Evolutionary conservation across 2,888 invertebrate genomes (phyloP).

Genomic region (Miltochrista miniata): DNA sequence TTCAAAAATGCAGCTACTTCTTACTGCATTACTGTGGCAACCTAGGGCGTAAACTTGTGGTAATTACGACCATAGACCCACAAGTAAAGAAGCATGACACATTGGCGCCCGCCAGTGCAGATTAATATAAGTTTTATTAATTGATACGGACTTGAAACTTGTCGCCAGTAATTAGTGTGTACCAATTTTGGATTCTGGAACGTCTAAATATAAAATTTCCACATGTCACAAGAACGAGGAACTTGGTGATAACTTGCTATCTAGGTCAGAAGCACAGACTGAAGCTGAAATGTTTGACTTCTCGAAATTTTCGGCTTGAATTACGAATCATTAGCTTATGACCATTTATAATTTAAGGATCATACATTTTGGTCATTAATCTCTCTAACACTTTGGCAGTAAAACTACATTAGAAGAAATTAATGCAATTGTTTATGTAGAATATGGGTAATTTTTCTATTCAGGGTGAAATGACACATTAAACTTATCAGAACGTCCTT

Average conservation of each 20-base stretch:
- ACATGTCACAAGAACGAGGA: conserved; percentile 38
- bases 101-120: conserved; percentile 65
- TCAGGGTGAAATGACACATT: no score
- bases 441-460: no score
- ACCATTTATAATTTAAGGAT: conserved; percentile 1
- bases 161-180: conserved; percentile 59
- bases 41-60: no score
- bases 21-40: no score
- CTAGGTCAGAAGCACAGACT: conserved; percentile 27
- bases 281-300: neutral
- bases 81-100: conserved; percentile 26
- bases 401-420: no score
- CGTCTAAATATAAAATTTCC: conserved; percentile 63
- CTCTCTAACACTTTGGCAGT: no score
- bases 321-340: neutral
- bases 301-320: neutral
- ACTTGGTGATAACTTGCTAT: conserved; percentile 30
- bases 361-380: neutral
- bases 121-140: conserved; percentile 77
- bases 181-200: conserved; percentile 65
- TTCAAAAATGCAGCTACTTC: no score
- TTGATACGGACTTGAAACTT: conserved; percentile 64
- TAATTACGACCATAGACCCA: neutral
- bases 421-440: no score
- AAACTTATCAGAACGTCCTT: no score